phyloP scores from a whole-genome alignment of 2,113 vertebrate species.

The Raja brachyura region DNA sequence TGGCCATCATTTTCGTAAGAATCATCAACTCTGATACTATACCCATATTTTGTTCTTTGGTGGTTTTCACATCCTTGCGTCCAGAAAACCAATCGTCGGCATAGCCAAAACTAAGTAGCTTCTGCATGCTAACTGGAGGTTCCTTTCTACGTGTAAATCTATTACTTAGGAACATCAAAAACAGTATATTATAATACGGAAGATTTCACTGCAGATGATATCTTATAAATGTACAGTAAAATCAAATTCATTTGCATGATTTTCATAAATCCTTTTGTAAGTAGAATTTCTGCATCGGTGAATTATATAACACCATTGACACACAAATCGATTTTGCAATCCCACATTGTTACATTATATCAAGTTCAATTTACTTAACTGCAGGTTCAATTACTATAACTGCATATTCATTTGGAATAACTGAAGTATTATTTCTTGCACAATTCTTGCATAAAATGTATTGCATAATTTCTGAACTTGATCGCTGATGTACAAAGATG shows the following conservation, averaged over 20 bases:
- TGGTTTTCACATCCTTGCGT: conserved; percentile 38
- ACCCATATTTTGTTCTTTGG: conserved; percentile 43
- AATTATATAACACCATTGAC: background rate
- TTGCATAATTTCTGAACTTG: background rate
- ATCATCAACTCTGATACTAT: background rate
- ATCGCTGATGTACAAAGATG: background rate
- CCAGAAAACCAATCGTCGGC: conserved; percentile 44
- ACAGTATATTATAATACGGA: background rate
- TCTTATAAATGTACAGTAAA: background rate
- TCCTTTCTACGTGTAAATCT: conserved; percentile 52
- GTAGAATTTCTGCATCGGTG: background rate
- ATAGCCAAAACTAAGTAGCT: conserved; percentile 60
- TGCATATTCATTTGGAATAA: background rate
- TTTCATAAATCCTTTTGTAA: background rate
- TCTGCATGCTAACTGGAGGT: conserved; percentile 56
- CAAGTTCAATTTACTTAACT: background rate
- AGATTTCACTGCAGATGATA: background rate
- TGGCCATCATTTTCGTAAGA: too few relatives aligned
- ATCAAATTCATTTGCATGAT: background rate
- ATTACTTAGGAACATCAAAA: background rate
- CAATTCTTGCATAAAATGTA: too few relatives aligned
- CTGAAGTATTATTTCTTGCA: background rate
- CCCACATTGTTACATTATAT: background rate
- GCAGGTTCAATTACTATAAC: background rate
- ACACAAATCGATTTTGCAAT: background rate